These are phyloP conservation scores for Daphoenositta chrysoptera DNA, from an alignment of 2,113 vertebrate genomes.

Conservation along the genomic window DNA sequence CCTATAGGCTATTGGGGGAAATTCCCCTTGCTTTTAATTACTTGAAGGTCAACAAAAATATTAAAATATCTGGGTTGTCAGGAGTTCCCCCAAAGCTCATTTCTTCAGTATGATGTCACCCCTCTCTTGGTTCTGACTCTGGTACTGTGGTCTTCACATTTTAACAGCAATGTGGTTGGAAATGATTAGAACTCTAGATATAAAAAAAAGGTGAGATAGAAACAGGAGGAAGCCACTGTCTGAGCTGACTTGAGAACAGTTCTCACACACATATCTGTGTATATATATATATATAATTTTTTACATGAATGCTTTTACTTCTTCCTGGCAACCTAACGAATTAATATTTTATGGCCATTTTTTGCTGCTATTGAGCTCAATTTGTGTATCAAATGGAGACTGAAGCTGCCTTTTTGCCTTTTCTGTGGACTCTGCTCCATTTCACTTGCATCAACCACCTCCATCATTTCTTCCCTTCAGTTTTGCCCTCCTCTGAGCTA, in stretches of 20 bases:
- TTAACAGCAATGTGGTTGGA: background rate
- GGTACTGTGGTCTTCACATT: background rate
- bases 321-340: constrained; percentile 51
- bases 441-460: background rate
- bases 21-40: constrained; percentile 16
- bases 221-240: background rate
- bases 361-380: constrained; percentile 52
- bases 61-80: constrained; percentile 40
- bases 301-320: background rate
- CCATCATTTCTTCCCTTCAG: background rate
- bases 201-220: background rate
- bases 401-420: constrained; percentile 37
- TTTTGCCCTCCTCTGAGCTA: background rate
- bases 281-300: background rate
- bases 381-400: constrained; percentile 42
- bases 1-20: background rate
- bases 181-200: background rate
- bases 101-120: background rate
- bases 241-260: background rate
- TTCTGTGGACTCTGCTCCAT: constrained; percentile 9
- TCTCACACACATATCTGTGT: background rate
- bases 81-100: background rate
- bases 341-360: constrained; percentile 55
- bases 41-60: constrained; percentile 64
- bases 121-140: background rate